Evolutionary conservation across 2,113 vertebrate species (phyloP), one percentile per base, ranked within the genome.

Genomic region (Scolopax mira): DNA sequence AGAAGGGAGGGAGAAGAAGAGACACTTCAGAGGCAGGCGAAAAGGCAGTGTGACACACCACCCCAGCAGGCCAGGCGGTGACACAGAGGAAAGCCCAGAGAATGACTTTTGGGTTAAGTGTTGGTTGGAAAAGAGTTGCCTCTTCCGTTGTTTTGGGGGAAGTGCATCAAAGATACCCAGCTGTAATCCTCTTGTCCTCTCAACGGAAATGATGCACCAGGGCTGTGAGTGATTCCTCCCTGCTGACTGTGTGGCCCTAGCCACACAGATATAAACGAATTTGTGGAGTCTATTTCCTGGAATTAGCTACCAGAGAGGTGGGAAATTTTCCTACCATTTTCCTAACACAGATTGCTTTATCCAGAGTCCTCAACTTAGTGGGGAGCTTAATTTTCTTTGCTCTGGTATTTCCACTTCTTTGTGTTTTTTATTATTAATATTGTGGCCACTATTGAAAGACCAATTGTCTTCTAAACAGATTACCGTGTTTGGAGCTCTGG

Each of bases 171-270:
- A 79, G 46, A 48, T 21, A 42, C 3, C 5, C 48, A 46, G 2
- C 30, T 18, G 11, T 19, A 66, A 87, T 33, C 39, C 18, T 62
- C 48, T 41, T 37, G 51, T 71, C 67, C 5, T 52, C 62, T 37
- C 67, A 70, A 86, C 0, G 3, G 44, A 90, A 92, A 57, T 1
- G 48, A 7, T 0, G 0, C 23, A 11, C 8, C 41, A 28, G 11
- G 18, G 44, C 27, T 48, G 23, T 14, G 44, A 37, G 15, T 44
- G 22, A 77, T 57, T 88, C 35, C 44, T 83, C 15, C 30, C 18
- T 79, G 57, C 13, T 78, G 37, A 61, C 41, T 62, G 17, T 39
- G 12, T n/a, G 84, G 30, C 55, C 54, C 48, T 30, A 93, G 74
- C 25, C 39, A 55, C 7, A 10, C 3, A 44, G 18, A 3, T 33